Evolutionary conservation across 2,797 vertebrate species (phyloP).

Genomic region (Sciurus carolinensis): DNA sequence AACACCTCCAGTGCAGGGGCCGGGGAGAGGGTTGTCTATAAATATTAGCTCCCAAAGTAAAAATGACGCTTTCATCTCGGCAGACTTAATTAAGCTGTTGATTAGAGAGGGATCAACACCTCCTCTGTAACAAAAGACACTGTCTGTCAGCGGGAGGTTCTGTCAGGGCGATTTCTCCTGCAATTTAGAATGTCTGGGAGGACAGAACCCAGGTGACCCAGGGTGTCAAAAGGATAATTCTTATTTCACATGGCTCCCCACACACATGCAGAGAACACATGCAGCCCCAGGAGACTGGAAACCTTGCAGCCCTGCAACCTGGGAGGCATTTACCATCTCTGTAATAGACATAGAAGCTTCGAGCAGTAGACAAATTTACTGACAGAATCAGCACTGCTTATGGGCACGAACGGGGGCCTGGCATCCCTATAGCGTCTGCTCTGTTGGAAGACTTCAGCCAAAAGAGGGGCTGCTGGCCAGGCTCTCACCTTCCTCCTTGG

Average conservation of each 20-base stretch:
- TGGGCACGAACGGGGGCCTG: neutral
- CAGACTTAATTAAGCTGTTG: slow-evolving; percentile 86
- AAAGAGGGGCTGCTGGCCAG: neutral
- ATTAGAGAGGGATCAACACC: slow-evolving; percentile 86
- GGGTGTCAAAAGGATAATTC: slow-evolving; percentile 25
- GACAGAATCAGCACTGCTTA: slow-evolving; percentile 21
- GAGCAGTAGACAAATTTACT: slow-evolving; percentile 26
- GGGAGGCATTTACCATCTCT: slow-evolving; percentile 55
- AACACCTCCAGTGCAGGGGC: slow-evolving; percentile 81
- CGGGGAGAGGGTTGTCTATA: slow-evolving; percentile 68
- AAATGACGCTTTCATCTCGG: slow-evolving; percentile 80
- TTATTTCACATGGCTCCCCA: slow-evolving; percentile 16
- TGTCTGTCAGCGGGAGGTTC: slow-evolving; percentile 73
- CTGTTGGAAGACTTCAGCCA: neutral
- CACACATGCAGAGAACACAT: neutral
- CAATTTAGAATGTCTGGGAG: slow-evolving; percentile 67
- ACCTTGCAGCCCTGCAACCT: neutral
- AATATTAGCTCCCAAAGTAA: slow-evolving; percentile 81
- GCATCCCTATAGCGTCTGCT: neutral
- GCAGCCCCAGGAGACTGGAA: neutral
- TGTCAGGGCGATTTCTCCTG: neutral
- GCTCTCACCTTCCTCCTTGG: neutral
- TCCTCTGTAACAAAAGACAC: slow-evolving; percentile 83
- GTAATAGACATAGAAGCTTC: slow-evolving; percentile 50
- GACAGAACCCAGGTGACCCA: slow-evolving; percentile 46